Evolutionary conservation across 1,140 invertebrate genomes (phyloP).

Genomic region (Tetranychus urticae): DNA sequence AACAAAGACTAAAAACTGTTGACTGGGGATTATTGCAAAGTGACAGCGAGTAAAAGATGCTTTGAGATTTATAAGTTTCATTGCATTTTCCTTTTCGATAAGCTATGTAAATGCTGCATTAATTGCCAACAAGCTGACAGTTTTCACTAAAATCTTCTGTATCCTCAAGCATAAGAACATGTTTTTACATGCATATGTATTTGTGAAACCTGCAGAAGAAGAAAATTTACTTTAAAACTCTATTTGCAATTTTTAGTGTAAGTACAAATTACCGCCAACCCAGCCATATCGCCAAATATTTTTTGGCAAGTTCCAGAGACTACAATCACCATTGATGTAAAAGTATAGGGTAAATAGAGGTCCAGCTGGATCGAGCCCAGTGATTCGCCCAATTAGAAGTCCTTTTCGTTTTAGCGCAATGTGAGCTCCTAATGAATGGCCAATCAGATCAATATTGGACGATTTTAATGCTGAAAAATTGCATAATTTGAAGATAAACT

Average conservation of each 20-base stretch:
- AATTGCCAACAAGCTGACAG: background rate
- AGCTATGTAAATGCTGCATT: background rate
- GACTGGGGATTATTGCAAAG: too few species aligned
- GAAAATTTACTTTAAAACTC: too few species aligned
- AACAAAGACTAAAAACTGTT: too few species aligned
- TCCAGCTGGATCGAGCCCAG: constrained; percentile 49
- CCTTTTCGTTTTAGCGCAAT: too few species aligned
- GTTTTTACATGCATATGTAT: background rate
- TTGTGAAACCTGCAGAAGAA: background rate
- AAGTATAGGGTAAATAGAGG: constrained; percentile 44
- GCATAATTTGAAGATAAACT: too few species aligned
- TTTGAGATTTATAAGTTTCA: too few species aligned
- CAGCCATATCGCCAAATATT: background rate
- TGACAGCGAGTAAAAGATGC: too few species aligned
- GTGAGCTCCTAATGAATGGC: too few species aligned
- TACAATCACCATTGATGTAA: background rate
- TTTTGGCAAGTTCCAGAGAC: background rate
- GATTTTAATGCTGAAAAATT: too few species aligned
- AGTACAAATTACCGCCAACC: background rate
- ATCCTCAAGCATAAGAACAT: background rate
- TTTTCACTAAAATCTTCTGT: background rate
- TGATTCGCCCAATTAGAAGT: constrained; percentile 30
- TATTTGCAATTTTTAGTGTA: too few species aligned
- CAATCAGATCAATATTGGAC: too few species aligned
- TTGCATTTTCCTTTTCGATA: too few species aligned